Conservation (phyloP, 1,140 invertebrate species). For the Steinernema khuongi region DNA sequence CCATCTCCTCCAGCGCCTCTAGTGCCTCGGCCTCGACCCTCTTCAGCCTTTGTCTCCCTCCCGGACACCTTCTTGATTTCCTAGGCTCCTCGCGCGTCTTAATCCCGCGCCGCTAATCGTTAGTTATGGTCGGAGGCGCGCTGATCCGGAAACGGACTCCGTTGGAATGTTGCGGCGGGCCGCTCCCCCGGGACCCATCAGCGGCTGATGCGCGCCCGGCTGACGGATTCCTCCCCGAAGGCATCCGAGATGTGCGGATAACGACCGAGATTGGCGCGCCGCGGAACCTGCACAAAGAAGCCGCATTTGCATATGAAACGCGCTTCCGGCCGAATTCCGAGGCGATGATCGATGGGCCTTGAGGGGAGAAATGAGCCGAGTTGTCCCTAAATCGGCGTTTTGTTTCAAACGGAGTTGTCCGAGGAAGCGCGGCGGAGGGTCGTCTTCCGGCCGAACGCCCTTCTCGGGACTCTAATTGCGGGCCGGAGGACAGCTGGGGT, state of each 20-base stretch:
- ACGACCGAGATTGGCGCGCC: background rate
- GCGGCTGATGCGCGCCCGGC: background rate
- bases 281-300: background rate
- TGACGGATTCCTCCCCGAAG: conserved; percentile 4
- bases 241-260: conserved; percentile 4
- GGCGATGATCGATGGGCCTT: too few relatives aligned
- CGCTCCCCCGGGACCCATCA: background rate
- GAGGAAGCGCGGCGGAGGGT: too few relatives aligned
- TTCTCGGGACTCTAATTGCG: too few relatives aligned
- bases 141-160: background rate
- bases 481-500: too few relatives aligned
- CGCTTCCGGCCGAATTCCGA: background rate
- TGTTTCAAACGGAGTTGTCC: too few relatives aligned
- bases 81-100: background rate
- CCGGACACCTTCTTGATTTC: background rate
- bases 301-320: conserved; percentile 14
- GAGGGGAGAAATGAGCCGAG: too few relatives aligned
- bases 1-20: too few relatives aligned
- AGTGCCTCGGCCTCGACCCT: background rate
- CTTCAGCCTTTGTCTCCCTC: background rate
- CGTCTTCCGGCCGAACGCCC: too few relatives aligned
- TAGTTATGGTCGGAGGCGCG: background rate
- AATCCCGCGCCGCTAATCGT: background rate
- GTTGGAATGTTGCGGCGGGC: conserved; percentile 5
- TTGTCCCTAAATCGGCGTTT: too few relatives aligned